Conservation (phyloP, 2,113 vertebrate genomes). For the Paraplagusia blochii region DNA sequence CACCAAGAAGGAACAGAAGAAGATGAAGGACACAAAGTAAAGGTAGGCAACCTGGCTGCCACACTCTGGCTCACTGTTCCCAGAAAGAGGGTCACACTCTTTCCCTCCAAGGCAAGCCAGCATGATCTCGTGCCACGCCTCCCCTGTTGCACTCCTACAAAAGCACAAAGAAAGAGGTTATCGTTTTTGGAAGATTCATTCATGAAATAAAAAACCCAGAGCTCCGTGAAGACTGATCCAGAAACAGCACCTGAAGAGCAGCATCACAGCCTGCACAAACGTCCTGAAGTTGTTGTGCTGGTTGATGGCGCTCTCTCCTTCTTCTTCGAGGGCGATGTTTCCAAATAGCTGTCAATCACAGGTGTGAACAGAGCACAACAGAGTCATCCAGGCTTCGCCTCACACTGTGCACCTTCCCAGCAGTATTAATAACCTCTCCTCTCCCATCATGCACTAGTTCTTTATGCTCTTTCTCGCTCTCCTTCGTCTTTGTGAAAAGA, state of each 20-base stretch:
- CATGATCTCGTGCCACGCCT: constrained; percentile 99
- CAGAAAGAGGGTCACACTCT: constrained; percentile 78
- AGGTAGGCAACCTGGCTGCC: constrained; percentile 96
- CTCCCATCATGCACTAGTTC: constrained; percentile 9
- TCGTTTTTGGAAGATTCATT: not conserved
- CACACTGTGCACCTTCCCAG: not conserved
- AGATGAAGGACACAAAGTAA: constrained; percentile 99
- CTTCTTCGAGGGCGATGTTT: constrained; percentile 90
- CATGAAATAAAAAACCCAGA: not conserved
- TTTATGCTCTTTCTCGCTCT: constrained; percentile 14
- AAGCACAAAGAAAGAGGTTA: not conserved
- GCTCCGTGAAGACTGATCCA: not conserved
- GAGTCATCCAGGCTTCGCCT: too few relatives aligned
- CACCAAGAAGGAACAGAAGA: constrained; percentile 99
- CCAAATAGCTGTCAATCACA: constrained; percentile 87
- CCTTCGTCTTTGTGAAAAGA: too few relatives aligned
- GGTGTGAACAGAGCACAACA: not conserved
- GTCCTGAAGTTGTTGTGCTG: constrained; percentile 98
- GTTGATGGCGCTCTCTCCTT: constrained; percentile 86
- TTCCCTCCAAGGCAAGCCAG: constrained; percentile 88
- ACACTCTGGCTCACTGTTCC: constrained; percentile 81
- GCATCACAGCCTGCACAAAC: constrained; percentile 92
- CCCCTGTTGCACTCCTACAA: constrained; percentile 92
- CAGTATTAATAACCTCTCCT: not conserved
- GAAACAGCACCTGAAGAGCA: constrained; percentile 91